Evolutionary conservation across 2,797 vertebrate genomes (phyloP).

Genomic region (Oryzias sinensis): DNA sequence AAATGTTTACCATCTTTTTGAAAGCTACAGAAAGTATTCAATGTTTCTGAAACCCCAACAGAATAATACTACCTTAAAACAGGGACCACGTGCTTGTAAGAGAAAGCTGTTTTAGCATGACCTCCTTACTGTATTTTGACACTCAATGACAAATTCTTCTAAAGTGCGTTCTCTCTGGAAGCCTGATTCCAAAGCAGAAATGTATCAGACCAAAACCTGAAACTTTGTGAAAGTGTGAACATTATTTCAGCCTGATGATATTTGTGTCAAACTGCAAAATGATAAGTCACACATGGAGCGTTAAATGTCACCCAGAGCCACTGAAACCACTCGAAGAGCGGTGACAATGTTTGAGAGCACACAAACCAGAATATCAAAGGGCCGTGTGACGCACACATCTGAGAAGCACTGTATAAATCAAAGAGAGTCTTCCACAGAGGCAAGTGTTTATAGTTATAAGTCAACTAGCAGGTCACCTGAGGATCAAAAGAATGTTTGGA

Average conservation of each 20-base stretch:
- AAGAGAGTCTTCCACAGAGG: constrained; percentile 32
- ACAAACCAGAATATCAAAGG: constrained; percentile 32
- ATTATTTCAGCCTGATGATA: constrained; percentile 12
- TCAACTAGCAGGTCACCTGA: constrained; percentile 30
- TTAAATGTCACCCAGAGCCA: background rate
- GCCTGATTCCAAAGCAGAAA: too few relatives aligned
- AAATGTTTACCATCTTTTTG: too few relatives aligned
- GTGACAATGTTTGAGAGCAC: constrained; percentile 11
- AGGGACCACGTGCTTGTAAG: too few relatives aligned
- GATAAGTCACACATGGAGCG: background rate
- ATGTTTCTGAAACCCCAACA: too few relatives aligned
- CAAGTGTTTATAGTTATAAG: constrained; percentile 47
- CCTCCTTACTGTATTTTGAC: too few relatives aligned
- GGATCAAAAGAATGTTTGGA: constrained; percentile 50
- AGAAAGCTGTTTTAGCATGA: too few relatives aligned
- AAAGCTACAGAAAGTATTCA: too few relatives aligned
- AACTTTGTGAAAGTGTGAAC: background rate
- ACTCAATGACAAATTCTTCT: too few relatives aligned
- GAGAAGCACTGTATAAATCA: constrained; percentile 35
- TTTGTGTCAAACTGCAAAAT: constrained; percentile 27
- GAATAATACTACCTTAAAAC: too few relatives aligned
- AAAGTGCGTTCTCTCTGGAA: too few relatives aligned
- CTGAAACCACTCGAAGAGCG: constrained; percentile 1
- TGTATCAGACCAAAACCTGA: too few relatives aligned
- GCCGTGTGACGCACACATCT: background rate